Evolutionary conservation across 2,113 vertebrate genomes (phyloP), one percentile per base, ranked within the genome.

Genomic region (Clarias macrocephalus): DNA sequence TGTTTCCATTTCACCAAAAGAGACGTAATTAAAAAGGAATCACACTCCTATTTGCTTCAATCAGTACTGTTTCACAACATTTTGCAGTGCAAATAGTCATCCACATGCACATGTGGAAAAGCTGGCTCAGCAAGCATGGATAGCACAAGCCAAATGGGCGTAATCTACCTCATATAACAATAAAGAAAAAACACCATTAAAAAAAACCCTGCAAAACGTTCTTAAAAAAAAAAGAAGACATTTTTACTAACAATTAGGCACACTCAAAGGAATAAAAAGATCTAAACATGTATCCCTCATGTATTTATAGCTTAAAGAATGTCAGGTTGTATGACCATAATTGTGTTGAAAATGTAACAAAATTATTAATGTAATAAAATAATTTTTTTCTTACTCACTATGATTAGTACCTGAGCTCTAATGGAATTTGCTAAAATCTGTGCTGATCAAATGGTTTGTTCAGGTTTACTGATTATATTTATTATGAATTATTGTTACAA

Each of bases 1-100:
- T 21, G 52, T 76, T 25, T 0, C 72, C 9, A 23, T 42, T 52
- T 68, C 48, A 54, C 11, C 48, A 54, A 54, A 70, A 33, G 9
- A 1, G 12, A 18, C n/a, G 25, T 8, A 18, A 79, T 56, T 56
- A 13, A 54, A 21, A 11, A 52, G 15, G 25, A 18, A 19, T 28
- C n/a, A 57, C 73, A 13, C 42, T 76, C 73, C 3, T 18, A 6
- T 30, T 56, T 16, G 30, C 0, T 30, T 59, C 3, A 42, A 75
- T 48, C 37, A 83, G 65, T 57, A 72, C 9, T 5, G 23, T 65
- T 85, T 85, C 59, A 30, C 37, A 85, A 80, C 28, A 56, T 57
- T 28, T 33, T 66, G 19, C 42, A 68, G 7, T 80, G 30, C 23
- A 25, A n/a, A 21, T 28, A 13, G 5, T 77, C 60, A 12, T 56